Conservation (phyloP, 2,888 invertebrate species). For the Entomobrya proxima region DNA sequence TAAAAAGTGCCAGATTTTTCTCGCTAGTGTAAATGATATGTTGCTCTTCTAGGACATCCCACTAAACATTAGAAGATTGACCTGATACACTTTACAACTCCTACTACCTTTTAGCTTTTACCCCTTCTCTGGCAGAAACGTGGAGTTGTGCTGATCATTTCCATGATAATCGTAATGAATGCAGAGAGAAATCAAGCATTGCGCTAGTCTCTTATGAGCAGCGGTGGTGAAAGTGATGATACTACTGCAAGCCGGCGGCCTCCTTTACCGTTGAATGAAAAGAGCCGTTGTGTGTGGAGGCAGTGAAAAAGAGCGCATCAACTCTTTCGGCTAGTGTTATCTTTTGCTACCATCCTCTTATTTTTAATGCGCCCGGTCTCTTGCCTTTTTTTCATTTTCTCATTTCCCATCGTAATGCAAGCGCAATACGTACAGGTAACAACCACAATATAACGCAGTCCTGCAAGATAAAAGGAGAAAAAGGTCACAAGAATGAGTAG, state of each 20-base stretch:
- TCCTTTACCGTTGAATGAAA: not conserved
- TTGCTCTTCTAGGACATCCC: not conserved
- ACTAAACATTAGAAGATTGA: not conserved
- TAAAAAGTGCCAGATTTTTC: slow-evolving; percentile 8
- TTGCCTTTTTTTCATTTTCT: slow-evolving; percentile 17
- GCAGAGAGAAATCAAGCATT: slow-evolving; percentile 27
- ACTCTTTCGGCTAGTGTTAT: slow-evolving; percentile 29
- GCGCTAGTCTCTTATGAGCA: slow-evolving; percentile 24
- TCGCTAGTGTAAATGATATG: not conserved
- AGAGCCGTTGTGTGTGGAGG: not conserved
- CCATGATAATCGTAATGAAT: slow-evolving; percentile 42
- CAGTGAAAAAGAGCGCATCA: not conserved
- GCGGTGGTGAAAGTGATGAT: not conserved
- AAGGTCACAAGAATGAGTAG: not conserved
- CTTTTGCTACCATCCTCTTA: slow-evolving; percentile 17
- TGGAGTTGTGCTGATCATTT: slow-evolving; percentile 18
- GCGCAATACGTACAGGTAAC: not conserved
- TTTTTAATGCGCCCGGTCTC: not conserved
- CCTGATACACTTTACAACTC: slow-evolving; percentile 16
- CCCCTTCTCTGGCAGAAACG: not conserved
- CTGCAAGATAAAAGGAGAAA: not conserved
- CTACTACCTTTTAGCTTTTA: not conserved
- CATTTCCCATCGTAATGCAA: not conserved
- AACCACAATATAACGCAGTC: not conserved
- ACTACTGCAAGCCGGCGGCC: not conserved